Conservation (phyloP, 2,113 vertebrate species). For the Paracanthobrama guichenoti region DNA sequence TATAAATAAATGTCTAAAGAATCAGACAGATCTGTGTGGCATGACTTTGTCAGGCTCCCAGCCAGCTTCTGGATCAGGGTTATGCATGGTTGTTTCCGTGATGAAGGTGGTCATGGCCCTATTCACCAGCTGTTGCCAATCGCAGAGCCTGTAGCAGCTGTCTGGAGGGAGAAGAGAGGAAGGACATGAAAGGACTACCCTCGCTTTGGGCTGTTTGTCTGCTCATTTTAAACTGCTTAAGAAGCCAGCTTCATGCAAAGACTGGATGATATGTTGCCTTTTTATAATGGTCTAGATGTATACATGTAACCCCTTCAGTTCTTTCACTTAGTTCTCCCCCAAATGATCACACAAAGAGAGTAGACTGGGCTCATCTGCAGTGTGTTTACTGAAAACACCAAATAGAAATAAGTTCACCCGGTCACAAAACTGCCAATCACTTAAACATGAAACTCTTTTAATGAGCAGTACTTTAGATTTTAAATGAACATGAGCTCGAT, state of each 20-base stretch:
- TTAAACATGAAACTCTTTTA: neutral
- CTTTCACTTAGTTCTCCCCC: neutral
- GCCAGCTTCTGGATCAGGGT: constrained; percentile 5
- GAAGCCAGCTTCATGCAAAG: neutral
- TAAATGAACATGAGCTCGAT: too few species aligned
- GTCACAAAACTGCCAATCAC: neutral
- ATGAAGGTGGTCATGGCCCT: constrained; percentile 40
- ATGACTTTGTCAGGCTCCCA: constrained; percentile 2
- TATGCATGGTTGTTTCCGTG: constrained; percentile 32
- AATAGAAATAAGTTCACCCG: neutral
- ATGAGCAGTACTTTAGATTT: too few species aligned
- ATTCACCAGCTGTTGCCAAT: constrained; percentile 41
- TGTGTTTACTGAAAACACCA: neutral
- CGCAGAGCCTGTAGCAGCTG: constrained; percentile 11
- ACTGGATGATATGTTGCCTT: neutral
- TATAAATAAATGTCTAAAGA: constrained; percentile 13
- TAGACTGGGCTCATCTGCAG: neutral
- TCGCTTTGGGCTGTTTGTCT: constrained; percentile 24
- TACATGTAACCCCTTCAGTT: neutral
- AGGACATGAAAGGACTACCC: constrained; percentile 15
- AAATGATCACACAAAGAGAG: neutral
- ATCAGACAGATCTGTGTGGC: constrained; percentile 5
- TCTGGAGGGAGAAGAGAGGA: neutral
- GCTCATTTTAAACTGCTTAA: constrained; percentile 13
- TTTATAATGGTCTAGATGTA: neutral